These are phyloP conservation scores for Argyra leucocephala DNA, from an alignment of 2,888 invertebrate species.

Conservation along the genomic window DNA sequence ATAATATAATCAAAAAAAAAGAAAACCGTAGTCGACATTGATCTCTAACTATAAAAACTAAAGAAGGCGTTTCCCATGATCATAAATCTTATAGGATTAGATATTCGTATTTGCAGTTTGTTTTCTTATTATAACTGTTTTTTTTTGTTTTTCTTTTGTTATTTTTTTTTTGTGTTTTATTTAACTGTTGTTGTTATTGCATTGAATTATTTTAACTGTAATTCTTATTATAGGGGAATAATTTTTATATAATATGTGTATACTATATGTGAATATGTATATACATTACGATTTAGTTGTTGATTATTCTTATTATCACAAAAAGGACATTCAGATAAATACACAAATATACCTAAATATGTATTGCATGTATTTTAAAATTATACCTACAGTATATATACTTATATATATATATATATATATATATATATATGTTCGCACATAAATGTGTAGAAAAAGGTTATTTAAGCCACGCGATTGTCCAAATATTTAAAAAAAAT, in stretches of 20 bases:
- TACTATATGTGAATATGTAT: too few relatives aligned
- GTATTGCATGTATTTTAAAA: not conserved
- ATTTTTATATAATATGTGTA: too few relatives aligned
- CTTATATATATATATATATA: not conserved
- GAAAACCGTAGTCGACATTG: not conserved
- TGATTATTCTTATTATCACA: not conserved
- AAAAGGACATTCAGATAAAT: not conserved
- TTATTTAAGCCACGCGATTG: not conserved
- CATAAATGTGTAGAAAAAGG: too few relatives aligned
- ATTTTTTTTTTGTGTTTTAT: not conserved
- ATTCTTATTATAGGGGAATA: not conserved
- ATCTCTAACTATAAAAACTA: not conserved
- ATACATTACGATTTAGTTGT: not conserved
- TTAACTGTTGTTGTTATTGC: not conserved
- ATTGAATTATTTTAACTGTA: not conserved
- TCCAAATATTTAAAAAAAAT: constrained; percentile 1
- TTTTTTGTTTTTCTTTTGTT: not conserved
- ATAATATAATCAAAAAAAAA: not conserved
- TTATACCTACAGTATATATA: not conserved
- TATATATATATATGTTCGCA: not conserved
- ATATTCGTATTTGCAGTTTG: not conserved
- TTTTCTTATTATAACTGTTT: too few relatives aligned
- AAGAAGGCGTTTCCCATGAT: constrained; percentile 11
- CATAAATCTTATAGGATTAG: constrained; percentile 11
- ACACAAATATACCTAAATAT: not conserved